Evolutionary conservation across 2,113 vertebrate genomes (phyloP).

Genomic region (Canis aureus): DNA sequence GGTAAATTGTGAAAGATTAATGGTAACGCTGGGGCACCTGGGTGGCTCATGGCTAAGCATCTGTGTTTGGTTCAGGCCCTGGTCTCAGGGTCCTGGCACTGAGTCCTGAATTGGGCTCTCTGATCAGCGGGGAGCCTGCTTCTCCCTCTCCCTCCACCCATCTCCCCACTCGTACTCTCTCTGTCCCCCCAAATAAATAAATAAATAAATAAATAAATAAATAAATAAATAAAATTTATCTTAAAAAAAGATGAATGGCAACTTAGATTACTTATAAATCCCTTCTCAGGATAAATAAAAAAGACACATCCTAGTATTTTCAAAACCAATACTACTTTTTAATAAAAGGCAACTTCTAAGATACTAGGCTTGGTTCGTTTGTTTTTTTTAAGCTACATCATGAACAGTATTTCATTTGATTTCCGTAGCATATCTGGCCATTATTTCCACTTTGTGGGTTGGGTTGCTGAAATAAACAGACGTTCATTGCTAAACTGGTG

Average conservation of each 20-base stretch:
- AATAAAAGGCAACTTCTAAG: not conserved
- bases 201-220: no score
- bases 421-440: not conserved
- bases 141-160: no score
- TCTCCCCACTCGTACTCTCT: no score
- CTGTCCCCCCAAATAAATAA: no score
- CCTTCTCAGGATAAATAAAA: constrained; percentile 13
- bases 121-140: no score
- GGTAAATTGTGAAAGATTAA: not conserved
- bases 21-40: not conserved
- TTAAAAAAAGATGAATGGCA: not conserved
- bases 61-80: no score
- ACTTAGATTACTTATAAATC: not conserved
- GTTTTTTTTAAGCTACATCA: not conserved
- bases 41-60: no score
- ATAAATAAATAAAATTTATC: no score
- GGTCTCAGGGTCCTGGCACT: no score
- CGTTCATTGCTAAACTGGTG: not conserved
- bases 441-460: not conserved
- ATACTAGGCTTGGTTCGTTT: not conserved
- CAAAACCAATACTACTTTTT: not conserved
- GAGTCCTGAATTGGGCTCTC: no score
- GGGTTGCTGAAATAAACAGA: not conserved
- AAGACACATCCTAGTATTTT: not conserved
- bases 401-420: not conserved